Conservation (phyloP, 2,888 invertebrate species). For the Ferrisia virgata region DNA sequence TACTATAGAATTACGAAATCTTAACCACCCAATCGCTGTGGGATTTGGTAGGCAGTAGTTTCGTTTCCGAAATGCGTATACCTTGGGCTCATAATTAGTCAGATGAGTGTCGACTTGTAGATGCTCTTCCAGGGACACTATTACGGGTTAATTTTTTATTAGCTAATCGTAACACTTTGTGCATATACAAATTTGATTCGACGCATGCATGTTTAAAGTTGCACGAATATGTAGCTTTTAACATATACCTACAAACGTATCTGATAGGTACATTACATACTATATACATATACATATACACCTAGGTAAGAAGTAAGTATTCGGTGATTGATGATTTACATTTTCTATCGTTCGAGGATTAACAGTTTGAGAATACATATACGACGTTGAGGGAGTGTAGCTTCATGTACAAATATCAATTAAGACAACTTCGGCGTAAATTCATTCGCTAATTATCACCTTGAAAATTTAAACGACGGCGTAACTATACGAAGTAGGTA, state of each 20-base stretch:
- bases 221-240: too few relatives aligned
- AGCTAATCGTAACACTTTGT: background rate
- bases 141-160: background rate
- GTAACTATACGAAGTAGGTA: background rate
- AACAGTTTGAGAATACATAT: background rate
- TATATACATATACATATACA: too few relatives aligned
- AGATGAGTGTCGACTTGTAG: background rate
- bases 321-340: background rate
- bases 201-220: background rate
- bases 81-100: background rate
- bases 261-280: too few relatives aligned
- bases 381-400: background rate
- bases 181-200: background rate
- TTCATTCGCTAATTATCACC: background rate
- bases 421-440: background rate
- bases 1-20: background rate
- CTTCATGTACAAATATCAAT: background rate
- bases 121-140: background rate
- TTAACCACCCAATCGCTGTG: background rate
- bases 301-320: background rate
- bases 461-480: background rate
- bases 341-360: background rate
- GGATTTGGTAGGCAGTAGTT: background rate
- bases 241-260: too few relatives aligned
- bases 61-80: background rate